Evolutionary conservation across 2,888 invertebrate species (phyloP).

Genomic region (Eremobia ochroleuca): DNA sequence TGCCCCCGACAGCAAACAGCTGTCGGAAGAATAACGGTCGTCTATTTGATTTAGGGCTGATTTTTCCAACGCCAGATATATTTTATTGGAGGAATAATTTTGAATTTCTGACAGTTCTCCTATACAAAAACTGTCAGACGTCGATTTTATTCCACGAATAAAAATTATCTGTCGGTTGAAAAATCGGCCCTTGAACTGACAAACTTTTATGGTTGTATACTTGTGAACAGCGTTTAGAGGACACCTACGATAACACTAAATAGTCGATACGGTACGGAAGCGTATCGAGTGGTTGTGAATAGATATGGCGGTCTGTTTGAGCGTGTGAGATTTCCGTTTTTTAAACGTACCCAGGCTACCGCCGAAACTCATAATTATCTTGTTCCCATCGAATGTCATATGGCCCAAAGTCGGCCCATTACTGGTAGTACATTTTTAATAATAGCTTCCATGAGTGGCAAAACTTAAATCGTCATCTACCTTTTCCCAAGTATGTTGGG

Average conservation of each 20-base stretch:
- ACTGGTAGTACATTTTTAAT: neutral
- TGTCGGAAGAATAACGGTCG: neutral
- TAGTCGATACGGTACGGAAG: no score
- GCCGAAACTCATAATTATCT: neutral
- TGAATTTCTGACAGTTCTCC: no score
- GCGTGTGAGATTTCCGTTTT: neutral
- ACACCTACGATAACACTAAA: no score
- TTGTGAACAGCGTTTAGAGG: no score
- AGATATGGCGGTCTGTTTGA: neutral
- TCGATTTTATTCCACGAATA: no score
- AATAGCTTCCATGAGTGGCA: neutral
- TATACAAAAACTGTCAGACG: no score
- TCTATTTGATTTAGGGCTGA: neutral
- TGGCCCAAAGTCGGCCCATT: neutral
- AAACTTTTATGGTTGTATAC: neutral
- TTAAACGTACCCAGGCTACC: neutral
- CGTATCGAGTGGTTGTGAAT: no score
- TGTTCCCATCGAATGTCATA: neutral
- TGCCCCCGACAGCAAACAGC: neutral
- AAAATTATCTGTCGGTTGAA: no score
- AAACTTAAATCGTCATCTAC: neutral
- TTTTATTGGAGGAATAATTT: no score
- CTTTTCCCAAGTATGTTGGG: neutral
- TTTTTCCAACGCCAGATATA: no score
- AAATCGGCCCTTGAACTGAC: no score